These are phyloP conservation scores for Pseudococcus longispinus DNA, from an alignment of 2,888 invertebrate genomes.

Conservation along the genomic window DNA sequence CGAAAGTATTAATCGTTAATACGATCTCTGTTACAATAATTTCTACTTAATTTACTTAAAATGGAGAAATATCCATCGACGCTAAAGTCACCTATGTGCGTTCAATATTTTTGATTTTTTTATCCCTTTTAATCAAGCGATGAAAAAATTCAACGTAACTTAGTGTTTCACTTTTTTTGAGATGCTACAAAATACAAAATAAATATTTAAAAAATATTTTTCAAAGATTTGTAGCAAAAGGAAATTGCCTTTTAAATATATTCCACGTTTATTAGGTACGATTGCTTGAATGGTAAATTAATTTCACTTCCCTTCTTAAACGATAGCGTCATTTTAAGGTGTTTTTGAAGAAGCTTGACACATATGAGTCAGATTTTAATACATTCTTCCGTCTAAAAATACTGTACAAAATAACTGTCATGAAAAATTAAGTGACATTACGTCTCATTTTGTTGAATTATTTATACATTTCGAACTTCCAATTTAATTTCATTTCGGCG, in stretches of 20 bases:
- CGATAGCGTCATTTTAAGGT: not conserved
- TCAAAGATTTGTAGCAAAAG: not conserved
- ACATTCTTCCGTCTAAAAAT: slow-evolving; percentile 1
- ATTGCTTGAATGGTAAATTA: not conserved
- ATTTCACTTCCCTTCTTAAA: not conserved
- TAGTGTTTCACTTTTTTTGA: not conserved
- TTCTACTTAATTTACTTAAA: not conserved
- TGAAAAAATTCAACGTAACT: not conserved
- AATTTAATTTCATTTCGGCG: not conserved
- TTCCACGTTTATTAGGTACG: not conserved
- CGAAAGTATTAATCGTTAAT: not conserved
- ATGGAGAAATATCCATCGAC: not conserved
- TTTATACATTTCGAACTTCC: not conserved
- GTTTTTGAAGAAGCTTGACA: not conserved
- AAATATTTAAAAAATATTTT: not conserved
- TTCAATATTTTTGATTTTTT: not conserved
- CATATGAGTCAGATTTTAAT: slow-evolving; percentile 9
- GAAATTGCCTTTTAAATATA: not conserved
- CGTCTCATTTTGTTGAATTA: not conserved
- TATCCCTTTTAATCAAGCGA: not conserved
- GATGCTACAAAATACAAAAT: not conserved
- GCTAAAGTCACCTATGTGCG: not conserved
- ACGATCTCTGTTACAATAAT: not conserved
- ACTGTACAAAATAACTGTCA: not conserved
- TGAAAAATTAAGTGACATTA: not conserved